Conservation (phyloP, 1,140 invertebrate species). For the Platyscapa corneri region DNA sequence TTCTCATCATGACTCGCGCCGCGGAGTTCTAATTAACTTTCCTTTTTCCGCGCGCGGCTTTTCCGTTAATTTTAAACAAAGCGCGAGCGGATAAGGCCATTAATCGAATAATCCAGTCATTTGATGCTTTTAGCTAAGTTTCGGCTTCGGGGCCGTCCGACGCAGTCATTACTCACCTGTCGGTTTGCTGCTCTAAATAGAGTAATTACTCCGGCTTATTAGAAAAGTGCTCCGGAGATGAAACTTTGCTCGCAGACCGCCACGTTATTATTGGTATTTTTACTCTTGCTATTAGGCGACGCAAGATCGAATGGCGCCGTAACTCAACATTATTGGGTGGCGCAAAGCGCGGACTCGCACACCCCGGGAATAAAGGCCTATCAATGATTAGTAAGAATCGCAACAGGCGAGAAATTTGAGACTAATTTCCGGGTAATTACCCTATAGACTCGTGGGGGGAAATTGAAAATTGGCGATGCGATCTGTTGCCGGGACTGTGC, state of each 20-base stretch:
- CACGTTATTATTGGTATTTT: neutral
- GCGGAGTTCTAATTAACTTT: constrained; percentile 48
- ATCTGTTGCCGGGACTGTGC: too few relatives aligned
- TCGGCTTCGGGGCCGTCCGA: neutral
- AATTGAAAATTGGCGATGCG: too few relatives aligned
- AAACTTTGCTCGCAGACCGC: too few relatives aligned
- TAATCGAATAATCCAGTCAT: constrained; percentile 4
- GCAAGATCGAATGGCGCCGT: neutral
- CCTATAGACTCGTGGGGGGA: too few relatives aligned
- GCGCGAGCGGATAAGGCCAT: neutral
- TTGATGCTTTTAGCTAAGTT: neutral
- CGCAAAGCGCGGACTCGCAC: neutral
- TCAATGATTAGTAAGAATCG: neutral
- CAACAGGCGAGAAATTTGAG: neutral
- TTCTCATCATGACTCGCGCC: constrained; percentile 41
- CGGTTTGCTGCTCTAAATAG: neutral
- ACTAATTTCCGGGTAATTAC: neutral
- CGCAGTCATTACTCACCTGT: neutral
- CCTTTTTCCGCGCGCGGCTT: neutral
- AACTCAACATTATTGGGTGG: neutral
- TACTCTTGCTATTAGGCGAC: too few relatives aligned
- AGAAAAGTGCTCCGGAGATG: neutral
- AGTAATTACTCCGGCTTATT: neutral
- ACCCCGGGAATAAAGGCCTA: neutral
- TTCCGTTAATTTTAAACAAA: constrained; percentile 16